A percentile compares a stretch with the other conserved stretches of the same genome.
phyloP scores from a whole-genome alignment of 2,113 vertebrate genomes.

The Dolichallabes microphthalmus region DNA sequence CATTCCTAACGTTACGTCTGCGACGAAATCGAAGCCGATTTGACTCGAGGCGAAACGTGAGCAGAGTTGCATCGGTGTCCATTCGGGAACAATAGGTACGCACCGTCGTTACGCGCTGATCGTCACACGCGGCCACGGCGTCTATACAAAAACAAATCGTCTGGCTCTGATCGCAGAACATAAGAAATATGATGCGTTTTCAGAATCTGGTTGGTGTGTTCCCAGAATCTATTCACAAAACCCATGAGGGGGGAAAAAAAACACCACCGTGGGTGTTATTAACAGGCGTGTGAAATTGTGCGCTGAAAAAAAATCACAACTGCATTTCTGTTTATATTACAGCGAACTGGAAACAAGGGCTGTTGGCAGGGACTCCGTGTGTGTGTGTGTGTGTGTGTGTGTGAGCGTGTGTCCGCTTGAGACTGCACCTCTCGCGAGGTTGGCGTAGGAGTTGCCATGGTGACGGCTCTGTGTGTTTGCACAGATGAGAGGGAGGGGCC shows the following conservation, averaged over 20 bases:
- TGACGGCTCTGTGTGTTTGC: constrained; percentile 25
- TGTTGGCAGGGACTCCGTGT: not conserved
- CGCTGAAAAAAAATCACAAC: constrained; percentile 2
- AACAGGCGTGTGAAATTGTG: not conserved
- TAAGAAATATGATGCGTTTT: not conserved
- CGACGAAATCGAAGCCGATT: not conserved
- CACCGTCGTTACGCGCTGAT: not conserved
- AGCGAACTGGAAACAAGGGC: not conserved
- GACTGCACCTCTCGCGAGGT: constrained; percentile 24
- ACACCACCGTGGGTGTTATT: not conserved
- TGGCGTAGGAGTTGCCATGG: constrained; percentile 27
- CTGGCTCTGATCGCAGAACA: not conserved
- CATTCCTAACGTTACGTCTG: not conserved
- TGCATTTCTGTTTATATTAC: constrained; percentile 5
- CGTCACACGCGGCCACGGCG: too few species aligned
- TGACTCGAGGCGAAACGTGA: not conserved
- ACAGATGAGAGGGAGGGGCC: constrained; percentile 25
- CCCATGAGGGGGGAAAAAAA: not conserved
- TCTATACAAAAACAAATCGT: not conserved
- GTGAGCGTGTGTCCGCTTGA: not conserved
- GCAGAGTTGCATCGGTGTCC: not conserved
- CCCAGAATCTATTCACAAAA: not conserved
- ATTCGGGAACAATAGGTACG: not conserved
- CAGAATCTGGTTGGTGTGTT: not conserved
- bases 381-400: not conserved